Conservation (phyloP, 2,888 invertebrate genomes). For the Aelia acuminata region DNA sequence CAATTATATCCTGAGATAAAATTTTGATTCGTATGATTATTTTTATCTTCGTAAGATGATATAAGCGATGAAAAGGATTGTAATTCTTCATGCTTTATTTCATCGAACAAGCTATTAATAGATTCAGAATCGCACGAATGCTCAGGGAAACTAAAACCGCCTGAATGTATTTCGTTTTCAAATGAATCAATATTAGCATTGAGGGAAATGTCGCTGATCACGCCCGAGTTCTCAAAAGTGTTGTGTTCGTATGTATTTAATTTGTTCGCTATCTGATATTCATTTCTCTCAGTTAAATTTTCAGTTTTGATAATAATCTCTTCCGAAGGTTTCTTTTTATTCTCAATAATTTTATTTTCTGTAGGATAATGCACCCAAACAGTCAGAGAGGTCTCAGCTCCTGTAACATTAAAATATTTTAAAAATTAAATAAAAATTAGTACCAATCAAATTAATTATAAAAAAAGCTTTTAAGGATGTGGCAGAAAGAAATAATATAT, state of each 20-base stretch:
- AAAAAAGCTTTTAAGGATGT: too few species aligned
- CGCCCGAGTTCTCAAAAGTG: background rate
- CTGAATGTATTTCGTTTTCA: background rate
- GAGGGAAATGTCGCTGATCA: background rate
- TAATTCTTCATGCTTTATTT: background rate
- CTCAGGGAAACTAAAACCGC: background rate
- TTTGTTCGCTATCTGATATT: background rate
- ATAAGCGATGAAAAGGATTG: background rate
- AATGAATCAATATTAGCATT: background rate
- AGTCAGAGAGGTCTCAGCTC: constrained; percentile 85
- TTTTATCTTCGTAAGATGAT: background rate
- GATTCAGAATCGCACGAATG: background rate
- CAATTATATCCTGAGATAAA: background rate
- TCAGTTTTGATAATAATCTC: background rate
- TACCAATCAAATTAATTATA: background rate
- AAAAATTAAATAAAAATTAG: background rate
- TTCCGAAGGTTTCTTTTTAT: background rate
- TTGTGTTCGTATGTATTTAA: background rate
- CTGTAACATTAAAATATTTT: too few species aligned
- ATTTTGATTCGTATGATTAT: background rate
- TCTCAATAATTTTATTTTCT: background rate
- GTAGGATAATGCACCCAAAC: constrained; percentile 72
- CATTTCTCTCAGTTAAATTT: background rate
- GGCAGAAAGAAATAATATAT: too few species aligned
- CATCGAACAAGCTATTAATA: background rate